Conservation (phyloP, 2,113 vertebrate species). For the Phasianus colchicus region DNA sequence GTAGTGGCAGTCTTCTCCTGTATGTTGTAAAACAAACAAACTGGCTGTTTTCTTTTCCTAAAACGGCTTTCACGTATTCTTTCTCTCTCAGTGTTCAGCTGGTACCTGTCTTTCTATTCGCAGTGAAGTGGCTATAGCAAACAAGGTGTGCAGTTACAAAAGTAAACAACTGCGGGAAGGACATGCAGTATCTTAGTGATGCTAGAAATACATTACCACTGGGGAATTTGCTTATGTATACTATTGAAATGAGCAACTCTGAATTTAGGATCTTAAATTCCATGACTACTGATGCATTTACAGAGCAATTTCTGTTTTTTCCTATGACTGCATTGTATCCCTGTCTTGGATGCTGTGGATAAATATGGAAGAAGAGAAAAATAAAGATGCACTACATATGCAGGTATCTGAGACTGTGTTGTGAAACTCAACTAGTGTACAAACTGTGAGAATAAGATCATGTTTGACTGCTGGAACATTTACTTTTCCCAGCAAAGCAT, state of each 20-base stretch:
- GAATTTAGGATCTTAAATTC: conserved; percentile 28
- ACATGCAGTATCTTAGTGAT: neutral
- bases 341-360: neutral
- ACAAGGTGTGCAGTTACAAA: neutral
- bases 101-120: neutral
- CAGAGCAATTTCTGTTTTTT: neutral
- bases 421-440: neutral
- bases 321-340: neutral
- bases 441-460: neutral
- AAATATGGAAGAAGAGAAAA: conserved; percentile 1
- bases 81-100: neutral
- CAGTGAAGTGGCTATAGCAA: neutral
- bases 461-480: neutral
- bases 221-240: neutral
- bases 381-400: neutral
- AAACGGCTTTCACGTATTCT: neutral
- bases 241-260: neutral
- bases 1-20: neutral
- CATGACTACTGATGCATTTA: conserved; percentile 22
- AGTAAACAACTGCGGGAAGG: conserved; percentile 5
- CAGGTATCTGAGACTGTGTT: neutral
- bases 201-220: neutral
- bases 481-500: neutral
- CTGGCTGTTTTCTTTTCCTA: neutral
- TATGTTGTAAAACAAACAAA: neutral